Conservation (phyloP, 2,797 vertebrate species). For the Lutjanus campechanus region DNA sequence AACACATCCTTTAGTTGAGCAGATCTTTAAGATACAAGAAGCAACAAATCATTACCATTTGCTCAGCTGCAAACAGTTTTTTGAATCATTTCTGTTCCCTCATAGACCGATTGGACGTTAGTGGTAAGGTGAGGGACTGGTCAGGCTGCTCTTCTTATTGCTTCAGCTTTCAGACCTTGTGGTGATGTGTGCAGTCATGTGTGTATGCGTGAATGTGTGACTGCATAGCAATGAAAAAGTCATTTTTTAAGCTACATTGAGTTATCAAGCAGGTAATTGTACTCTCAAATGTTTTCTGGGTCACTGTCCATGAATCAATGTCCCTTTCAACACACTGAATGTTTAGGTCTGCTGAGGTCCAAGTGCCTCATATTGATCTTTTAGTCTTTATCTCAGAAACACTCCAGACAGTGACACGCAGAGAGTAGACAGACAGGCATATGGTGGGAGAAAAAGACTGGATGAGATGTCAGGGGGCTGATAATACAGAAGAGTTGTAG, state of each 20-base stretch:
- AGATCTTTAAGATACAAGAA: neutral
- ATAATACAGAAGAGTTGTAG: conserved; percentile 20
- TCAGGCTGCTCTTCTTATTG: neutral
- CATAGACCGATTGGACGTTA: neutral
- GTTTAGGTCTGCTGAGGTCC: conserved; percentile 26
- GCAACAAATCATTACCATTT: neutral
- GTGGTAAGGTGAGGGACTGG: neutral
- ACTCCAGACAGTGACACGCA: neutral
- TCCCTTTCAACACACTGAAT: conserved; percentile 30
- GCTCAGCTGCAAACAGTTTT: conserved; percentile 3
- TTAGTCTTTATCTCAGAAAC: conserved; percentile 11
- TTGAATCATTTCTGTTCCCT: neutral
- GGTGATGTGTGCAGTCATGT: neutral
- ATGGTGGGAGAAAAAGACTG: neutral
- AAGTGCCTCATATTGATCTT: conserved; percentile 41
- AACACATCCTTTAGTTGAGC: too few relatives aligned
- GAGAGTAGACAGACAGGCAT: neutral
- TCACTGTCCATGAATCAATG: conserved; percentile 40
- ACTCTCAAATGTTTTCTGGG: conserved; percentile 15
- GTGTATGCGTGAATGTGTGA: neutral
- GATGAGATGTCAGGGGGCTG: conserved; percentile 7
- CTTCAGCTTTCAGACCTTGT: conserved; percentile 9
- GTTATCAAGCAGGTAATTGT: conserved; percentile 21
- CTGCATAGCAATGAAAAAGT: neutral
- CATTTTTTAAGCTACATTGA: neutral